Evolutionary conservation across 2,797 vertebrate genomes (phyloP), one percentile per base, ranked within the genome.

Genomic region (Hydrophis major): DNA sequence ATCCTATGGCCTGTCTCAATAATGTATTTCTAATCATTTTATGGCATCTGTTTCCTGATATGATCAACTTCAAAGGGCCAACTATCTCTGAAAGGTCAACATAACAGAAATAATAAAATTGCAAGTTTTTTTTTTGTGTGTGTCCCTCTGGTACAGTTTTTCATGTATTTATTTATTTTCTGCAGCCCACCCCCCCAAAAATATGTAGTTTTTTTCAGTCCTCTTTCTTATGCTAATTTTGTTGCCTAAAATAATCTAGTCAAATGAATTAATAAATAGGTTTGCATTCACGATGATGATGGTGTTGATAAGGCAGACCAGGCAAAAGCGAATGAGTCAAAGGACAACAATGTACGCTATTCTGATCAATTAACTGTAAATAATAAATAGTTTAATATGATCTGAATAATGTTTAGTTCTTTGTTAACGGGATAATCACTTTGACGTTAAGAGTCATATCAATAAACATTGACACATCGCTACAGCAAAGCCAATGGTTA

Each of bases 381-480:
- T 93, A 94, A 56, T 94, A 96, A 83, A 83, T 89, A 96, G 94
- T 89, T 47, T 94, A 95, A 69, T 95, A 95, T 95, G 94, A 94
- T 42, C 93, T 86, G 97, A 97, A 92, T 95, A 94, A 95, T 97
- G 16, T 97, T 83, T 96, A 96, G 95, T 96, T 93, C 92, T 96
- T 91, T 92, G 93, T 96, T 97, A 97, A 97, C 95, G 94, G 94
- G 94, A 88, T 97, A 96, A 97, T 97, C 90, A 95, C 96, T 96
- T 96, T 93, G 90, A 91, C 92, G 97, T 97, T 97, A 97, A 97
- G 97, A 97, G 96, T 97, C 95, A 96, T 97, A 97, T 97, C 95
- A 97, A 96, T 97, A 97, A 83, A 97, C 83, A 95, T 83, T 90
- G 95, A 93, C 66, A 94, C 91, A 95, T 92, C 94, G 94, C 89